A percentile compares a stretch with the other conserved stretches of the same genome.
These are phyloP conservation scores for Diplosoma virens DNA, from an alignment of 23 tunicate species.

Conservation along the genomic window DNA sequence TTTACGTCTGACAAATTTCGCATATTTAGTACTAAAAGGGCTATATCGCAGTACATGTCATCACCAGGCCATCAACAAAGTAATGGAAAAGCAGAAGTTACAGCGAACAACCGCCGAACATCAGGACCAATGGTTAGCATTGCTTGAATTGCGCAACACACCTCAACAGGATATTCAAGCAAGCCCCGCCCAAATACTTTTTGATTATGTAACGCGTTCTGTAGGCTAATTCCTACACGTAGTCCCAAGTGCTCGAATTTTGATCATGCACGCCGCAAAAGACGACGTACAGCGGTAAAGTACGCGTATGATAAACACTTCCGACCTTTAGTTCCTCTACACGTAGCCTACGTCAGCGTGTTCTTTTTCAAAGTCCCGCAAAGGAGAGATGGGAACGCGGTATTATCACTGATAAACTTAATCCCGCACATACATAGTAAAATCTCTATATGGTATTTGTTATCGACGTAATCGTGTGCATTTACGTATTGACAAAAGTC, in stretches of 20 bases:
- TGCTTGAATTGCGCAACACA: constrained; percentile 26
- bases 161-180: constrained; percentile 11
- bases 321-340: background rate
- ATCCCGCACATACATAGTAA: background rate
- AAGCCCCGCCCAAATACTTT: constrained; percentile 11
- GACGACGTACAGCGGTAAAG: background rate
- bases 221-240: background rate
- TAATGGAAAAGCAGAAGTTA: too few relatives aligned
- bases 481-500: background rate
- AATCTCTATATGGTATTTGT: background rate
- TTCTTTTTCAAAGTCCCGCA: constrained; percentile 8
- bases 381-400: constrained; percentile 19
- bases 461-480: background rate
- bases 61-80: too few relatives aligned
- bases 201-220: constrained; percentile 10
- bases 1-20: too few relatives aligned
- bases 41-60: too few relatives aligned
- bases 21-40: too few relatives aligned
- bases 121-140: too few relatives aligned
- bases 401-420: background rate
- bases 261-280: background rate
- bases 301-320: background rate
- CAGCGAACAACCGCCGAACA: too few relatives aligned
- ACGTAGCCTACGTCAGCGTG: background rate
- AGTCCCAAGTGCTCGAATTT: background rate